Evolutionary conservation across 1,140 invertebrate genomes (phyloP), one percentile per base, ranked within the genome.

Genomic region (Batillaria attramentaria): DNA sequence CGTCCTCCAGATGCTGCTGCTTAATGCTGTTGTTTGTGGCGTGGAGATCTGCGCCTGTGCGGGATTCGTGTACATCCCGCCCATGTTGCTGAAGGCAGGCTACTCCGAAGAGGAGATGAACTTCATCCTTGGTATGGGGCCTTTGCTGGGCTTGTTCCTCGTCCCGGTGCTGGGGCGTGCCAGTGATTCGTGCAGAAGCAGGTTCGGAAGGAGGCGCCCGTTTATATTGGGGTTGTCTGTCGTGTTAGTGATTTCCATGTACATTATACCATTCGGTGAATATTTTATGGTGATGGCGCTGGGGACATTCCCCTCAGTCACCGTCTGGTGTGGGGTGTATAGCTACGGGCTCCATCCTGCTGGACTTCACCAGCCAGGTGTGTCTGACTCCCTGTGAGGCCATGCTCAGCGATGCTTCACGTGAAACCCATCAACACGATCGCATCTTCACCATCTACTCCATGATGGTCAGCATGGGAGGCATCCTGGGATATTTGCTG

Each of bases 41-140:
- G 84, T 92, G 31, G 92, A 93, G 86, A 88, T 93, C 42, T 90
- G 89, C 79, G 89, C 90, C 35, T 92, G 90, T 81, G 91, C 91
- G 54, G 92, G 91, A 28, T 92, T 92, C 84, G 91, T 90, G 3
- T 93, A 92, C 84, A 91, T 92, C 75, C 92, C 92, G 28, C 92
- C 92, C 33, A 87, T 93, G 84, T 79, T 93, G 39, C 86, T 93
- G 10, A 92, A 93, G 80, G 87, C 88, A 39, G 92, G 92, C 6
- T 91, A 92, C 81, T 84, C 86, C 20, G 92, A 92, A 77, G 86
- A 90, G 76, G 82, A 90, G 60, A 92, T 92, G 89, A 90, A 89
- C 66, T 86, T 91, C 54, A 86, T 92, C 24, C 80, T 92, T 0
- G 91, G 91, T 13, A 79, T 92, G 39, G 92, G 92, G 31, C 90